Evolutionary conservation across 2,113 vertebrate species (phyloP), one percentile per base, ranked within the genome.

Genomic region (Sialia sialis): DNA sequence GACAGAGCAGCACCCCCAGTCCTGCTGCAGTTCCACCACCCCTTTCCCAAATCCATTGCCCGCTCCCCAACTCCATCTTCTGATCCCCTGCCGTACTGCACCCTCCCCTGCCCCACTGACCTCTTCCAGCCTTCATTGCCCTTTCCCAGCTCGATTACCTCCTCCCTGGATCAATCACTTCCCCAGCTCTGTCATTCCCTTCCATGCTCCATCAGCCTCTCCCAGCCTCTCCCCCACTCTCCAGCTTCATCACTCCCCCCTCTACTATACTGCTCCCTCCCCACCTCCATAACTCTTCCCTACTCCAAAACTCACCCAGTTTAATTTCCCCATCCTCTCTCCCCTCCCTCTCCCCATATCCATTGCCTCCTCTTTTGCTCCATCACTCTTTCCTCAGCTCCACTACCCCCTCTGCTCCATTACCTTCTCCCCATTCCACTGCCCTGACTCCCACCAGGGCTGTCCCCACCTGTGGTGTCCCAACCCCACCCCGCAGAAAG

Each of bases 1-100:
- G 1, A 11, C 11, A 49, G 48, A 48, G 17, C 21, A 39, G 56
- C 32, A 9, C 16, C 13, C 39, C 21, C 2, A 7, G 55, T 16
- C 25, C 49, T 27, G 62, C 54, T 36, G 7, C 27, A 54, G 25
- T 55, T 90, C 52, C 63, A 43, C 4, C 48, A 49, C 8, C 7
- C 17, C 3, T 8, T 81, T 34, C 25, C 9, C 22, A 43, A 55
- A 76, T 69, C n/a, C 21, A 20, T 2, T 23, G 3, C 27, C 12
- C 1, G 0, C 8, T 87, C 16, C 36, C 7, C 11, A 23, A 2
- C 11, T 62, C 32, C 26, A 30, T 56, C 6, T 52, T 66, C 19
- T 0, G 0, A 16, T 67, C n/a, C 27, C 27, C 73, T 69, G 72
- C 52, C 4, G 2, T 41, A 25, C 22, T 34, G 1, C 26, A 20